Conservation (phyloP, 2,113 vertebrate species). For the Orthonyx spaldingii region DNA sequence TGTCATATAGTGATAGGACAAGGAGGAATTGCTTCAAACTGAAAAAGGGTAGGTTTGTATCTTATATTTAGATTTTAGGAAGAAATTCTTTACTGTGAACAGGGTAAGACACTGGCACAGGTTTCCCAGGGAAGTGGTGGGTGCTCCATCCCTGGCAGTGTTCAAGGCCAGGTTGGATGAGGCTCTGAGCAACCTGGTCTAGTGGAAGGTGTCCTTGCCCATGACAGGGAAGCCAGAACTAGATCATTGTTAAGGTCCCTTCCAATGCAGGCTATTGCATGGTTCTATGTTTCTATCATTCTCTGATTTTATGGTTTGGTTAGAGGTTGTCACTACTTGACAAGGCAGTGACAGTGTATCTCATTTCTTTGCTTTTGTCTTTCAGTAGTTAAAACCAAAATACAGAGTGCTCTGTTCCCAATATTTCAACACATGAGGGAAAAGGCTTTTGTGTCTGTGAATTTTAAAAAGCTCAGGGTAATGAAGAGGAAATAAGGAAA, state of each 20-base stretch:
- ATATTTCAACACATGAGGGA: background rate
- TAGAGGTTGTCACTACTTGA: background rate
- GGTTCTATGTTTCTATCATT: background rate
- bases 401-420: background rate
- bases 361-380: background rate
- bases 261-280: background rate
- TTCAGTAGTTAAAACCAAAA: background rate
- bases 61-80: background rate
- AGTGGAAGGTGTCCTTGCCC: background rate
- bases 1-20: too few relatives aligned
- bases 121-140: background rate
- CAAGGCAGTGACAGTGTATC: background rate
- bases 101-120: background rate
- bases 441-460: background rate
- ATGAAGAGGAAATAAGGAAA: background rate
- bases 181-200: background rate
- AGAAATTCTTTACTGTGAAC: background rate
- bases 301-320: background rate
- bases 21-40: background rate
- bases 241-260: background rate
- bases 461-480: background rate
- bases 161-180: background rate
- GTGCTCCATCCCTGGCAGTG: too few relatives aligned
- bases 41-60: background rate
- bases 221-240: background rate